Evolutionary conservation across 2,888 invertebrate species (phyloP), one percentile per base, ranked within the genome.

Genomic region (Troglohyphantes excavatus): DNA sequence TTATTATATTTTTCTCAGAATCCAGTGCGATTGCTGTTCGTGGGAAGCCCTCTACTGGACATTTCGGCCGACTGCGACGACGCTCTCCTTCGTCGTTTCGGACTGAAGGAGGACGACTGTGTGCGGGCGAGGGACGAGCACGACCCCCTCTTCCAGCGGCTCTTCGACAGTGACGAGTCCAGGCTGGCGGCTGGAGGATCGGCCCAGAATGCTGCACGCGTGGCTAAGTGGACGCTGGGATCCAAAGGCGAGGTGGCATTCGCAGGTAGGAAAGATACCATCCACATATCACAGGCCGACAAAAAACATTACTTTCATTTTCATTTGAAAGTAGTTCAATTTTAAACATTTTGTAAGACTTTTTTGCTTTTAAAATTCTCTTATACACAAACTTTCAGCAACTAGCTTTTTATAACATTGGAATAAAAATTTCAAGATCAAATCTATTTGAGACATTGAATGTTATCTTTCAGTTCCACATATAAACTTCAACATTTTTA

Each of bases 21-120:
- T 19, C 6, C 7, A 0, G 33, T 68, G 11, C 21, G 21, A 9
- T 17, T 91, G 2, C 46, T 84, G 1, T 91, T 87, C 53, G 13
- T 91, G 2, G 91, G 91, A 11, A 88, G 83, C 70, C 84, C 91
- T 7, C 46, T 91, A 11, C 27, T 91, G 33, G 91, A 91, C 75
- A 85, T 91, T 19, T 78, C 85, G 2, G 82, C 81, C 11, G 43
- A 75, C n/a, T 76, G 88, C 81, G 72, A 88, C 26, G 43, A 46
- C 7, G n/a, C 53, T 5, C 7, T 72, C 0, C 39, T 91, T 65
- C 61, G 85, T n/a, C 43, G 85, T 17, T 91, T 82, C 27, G 72
- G 33, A 11, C 61, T 91, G 19, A 85, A 85, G 78, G 53, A 67
- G 2, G 91, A 91, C 26, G 91, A 82, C 19, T 87, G 90, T 21